Percentiles rank a stretch among this genome's conserved stretches.
Conservation (phyloP, 2,888 invertebrate genomes). For the Acleris cristana region DNA sequence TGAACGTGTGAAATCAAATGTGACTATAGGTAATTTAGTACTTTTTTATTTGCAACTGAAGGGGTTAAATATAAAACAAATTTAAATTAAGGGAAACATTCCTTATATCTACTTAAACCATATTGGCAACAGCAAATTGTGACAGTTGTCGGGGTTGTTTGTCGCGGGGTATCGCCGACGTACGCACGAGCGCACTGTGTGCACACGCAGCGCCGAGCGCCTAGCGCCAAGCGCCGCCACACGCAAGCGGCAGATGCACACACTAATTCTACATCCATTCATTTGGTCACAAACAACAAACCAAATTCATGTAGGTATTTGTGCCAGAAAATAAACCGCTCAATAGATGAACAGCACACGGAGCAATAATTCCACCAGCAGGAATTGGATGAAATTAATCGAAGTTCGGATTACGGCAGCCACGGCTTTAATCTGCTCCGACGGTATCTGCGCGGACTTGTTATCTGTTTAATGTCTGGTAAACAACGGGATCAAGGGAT, state of each 20-base stretch:
- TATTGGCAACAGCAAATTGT: constrained; percentile 27
- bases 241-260: background rate
- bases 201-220: constrained; percentile 36
- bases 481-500: constrained; percentile 85
- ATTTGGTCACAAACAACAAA: background rate
- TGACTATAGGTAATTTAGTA: no score
- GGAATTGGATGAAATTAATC: constrained; percentile 83
- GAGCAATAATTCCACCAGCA: constrained; percentile 53
- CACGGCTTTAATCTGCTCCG: constrained; percentile 77
- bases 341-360: constrained; percentile 17
- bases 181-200: constrained; percentile 42
- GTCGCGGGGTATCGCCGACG: constrained; percentile 32
- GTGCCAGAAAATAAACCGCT: background rate
- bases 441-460: constrained; percentile 82
- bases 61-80: no score
- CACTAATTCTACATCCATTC: background rate
- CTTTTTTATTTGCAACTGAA: no score
- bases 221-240: background rate
- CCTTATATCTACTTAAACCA: no score
- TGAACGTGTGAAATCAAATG: no score
- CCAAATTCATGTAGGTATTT: background rate
- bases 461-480: constrained; percentile 85
- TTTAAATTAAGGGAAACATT: no score
- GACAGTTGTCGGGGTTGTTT: constrained; percentile 32
- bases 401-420: constrained; percentile 80